phyloP scores from a whole-genome alignment of 2,888 invertebrate genomes.

The Romanomermis culicivorax region DNA sequence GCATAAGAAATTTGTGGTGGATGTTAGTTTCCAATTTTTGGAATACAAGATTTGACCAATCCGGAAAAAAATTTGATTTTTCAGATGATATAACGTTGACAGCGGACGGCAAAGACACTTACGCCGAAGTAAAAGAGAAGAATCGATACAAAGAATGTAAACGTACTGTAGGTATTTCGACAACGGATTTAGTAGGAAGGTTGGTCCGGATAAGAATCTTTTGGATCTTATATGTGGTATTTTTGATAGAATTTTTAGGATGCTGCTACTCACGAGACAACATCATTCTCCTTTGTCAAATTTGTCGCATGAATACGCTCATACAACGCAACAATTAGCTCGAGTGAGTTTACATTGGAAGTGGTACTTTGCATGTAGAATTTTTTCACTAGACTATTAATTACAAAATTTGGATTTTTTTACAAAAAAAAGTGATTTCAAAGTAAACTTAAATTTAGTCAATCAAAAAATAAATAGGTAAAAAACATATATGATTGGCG shows the following conservation, averaged over 20 bases:
- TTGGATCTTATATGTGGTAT: neutral
- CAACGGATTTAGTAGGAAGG: slow-evolving; percentile 76
- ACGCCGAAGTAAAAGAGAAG: slow-evolving; percentile 70
- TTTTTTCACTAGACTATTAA: too few relatives aligned
- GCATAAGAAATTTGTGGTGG: too few relatives aligned
- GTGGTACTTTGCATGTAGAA: too few relatives aligned
- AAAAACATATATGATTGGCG: too few relatives aligned
- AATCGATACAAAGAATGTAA: slow-evolving; percentile 70
- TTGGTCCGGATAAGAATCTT: slow-evolving; percentile 10
- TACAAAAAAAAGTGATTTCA: too few relatives aligned
- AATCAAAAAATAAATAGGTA: too few relatives aligned
- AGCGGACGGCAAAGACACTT: slow-evolving; percentile 79
- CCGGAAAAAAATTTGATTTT: too few relatives aligned
- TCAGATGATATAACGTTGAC: slow-evolving; percentile 89
- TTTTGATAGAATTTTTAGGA: slow-evolving; percentile 66
- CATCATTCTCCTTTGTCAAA: slow-evolving; percentile 17
- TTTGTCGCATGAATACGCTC: neutral
- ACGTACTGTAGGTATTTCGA: slow-evolving; percentile 87
- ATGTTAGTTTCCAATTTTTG: too few relatives aligned
- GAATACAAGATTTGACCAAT: too few relatives aligned
- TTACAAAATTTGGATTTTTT: too few relatives aligned
- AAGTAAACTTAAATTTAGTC: too few relatives aligned
- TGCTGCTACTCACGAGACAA: slow-evolving; percentile 55
- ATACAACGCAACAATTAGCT: neutral
- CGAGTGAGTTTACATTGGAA: too few relatives aligned